Percentiles rank a stretch among this genome's conserved stretches.
These are phyloP conservation scores for Odocoileus hemionus DNA, from an alignment of 2,113 vertebrate genomes.

Conservation along the genomic window DNA sequence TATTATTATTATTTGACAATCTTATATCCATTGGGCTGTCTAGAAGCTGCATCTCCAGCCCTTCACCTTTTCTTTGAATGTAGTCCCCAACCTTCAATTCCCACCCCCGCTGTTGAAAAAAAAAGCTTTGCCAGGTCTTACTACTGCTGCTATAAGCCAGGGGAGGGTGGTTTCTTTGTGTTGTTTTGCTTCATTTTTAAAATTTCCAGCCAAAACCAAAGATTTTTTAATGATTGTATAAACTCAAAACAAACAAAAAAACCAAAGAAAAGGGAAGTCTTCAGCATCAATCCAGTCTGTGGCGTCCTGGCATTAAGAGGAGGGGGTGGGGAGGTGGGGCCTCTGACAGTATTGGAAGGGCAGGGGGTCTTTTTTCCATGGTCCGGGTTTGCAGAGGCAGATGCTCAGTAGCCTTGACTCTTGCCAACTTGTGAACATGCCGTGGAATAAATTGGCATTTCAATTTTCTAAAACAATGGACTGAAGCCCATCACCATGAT, in stretches of 20 bases:
- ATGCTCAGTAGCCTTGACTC: neutral
- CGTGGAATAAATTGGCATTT: neutral
- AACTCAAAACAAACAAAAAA: slow-evolving; percentile 91
- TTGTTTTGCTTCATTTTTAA: slow-evolving; percentile 85
- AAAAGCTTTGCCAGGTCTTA: slow-evolving; percentile 81
- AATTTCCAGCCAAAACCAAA: slow-evolving; percentile 92
- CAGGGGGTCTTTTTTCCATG: neutral
- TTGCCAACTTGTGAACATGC: neutral
- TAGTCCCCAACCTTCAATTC: slow-evolving; percentile 74
- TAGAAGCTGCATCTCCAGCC: slow-evolving; percentile 78
- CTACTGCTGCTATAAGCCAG: slow-evolving; percentile 81
- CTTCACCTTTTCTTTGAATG: slow-evolving; percentile 84
- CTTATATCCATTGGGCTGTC: slow-evolving; percentile 76
- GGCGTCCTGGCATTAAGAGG: slow-evolving; percentile 25
- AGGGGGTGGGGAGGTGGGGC: neutral
- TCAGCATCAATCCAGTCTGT: slow-evolving; percentile 76
- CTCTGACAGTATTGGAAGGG: neutral
- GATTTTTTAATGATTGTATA: slow-evolving; percentile 92
- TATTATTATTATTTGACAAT: slow-evolving; percentile 88
- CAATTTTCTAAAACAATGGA: neutral
- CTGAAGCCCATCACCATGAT: neutral
- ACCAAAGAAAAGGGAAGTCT: slow-evolving; percentile 86
- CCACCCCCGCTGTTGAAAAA: slow-evolving; percentile 57
- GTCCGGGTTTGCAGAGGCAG: neutral
- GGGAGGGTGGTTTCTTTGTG: slow-evolving; percentile 86